Conservation (phyloP, 2,113 vertebrate genomes). For the Petrocephalus zakoni region DNA sequence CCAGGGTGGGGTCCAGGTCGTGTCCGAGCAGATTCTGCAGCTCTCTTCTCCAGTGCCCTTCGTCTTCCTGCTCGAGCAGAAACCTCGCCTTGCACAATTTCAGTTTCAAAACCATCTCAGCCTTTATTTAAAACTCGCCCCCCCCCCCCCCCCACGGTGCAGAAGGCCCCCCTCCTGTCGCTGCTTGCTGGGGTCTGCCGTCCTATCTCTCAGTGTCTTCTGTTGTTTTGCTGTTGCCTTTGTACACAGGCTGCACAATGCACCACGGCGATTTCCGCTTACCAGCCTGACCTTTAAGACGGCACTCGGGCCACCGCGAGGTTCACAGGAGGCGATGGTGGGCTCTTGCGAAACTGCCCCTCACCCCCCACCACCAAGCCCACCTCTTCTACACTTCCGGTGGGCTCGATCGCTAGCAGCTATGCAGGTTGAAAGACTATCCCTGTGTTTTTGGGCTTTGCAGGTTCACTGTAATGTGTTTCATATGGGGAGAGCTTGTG, state of each 20-base stretch:
- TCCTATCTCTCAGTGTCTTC: neutral
- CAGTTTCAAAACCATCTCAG: neutral
- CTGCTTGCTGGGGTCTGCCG: neutral
- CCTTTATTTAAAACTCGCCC: neutral
- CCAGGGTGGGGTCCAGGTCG: neutral
- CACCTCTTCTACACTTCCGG: neutral
- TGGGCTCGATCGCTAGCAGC: neutral
- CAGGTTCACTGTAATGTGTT: neutral
- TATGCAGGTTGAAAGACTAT: neutral
- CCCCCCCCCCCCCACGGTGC: neutral
- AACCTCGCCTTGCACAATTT: neutral
- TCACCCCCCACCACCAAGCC: neutral
- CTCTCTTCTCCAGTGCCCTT: neutral
- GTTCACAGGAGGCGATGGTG: neutral
- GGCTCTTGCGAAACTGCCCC: neutral
- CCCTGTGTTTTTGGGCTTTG: neutral
- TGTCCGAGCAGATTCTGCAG: neutral
- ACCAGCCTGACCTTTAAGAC: conserved; percentile 6
- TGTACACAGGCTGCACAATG: neutral
- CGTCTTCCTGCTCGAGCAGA: neutral
- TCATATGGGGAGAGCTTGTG: neutral
- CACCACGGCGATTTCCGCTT: neutral
- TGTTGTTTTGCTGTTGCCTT: neutral
- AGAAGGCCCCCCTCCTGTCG: neutral
- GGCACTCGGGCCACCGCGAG: neutral